Conservation (phyloP, 2,113 vertebrate species). For the Calcarius ornatus region DNA sequence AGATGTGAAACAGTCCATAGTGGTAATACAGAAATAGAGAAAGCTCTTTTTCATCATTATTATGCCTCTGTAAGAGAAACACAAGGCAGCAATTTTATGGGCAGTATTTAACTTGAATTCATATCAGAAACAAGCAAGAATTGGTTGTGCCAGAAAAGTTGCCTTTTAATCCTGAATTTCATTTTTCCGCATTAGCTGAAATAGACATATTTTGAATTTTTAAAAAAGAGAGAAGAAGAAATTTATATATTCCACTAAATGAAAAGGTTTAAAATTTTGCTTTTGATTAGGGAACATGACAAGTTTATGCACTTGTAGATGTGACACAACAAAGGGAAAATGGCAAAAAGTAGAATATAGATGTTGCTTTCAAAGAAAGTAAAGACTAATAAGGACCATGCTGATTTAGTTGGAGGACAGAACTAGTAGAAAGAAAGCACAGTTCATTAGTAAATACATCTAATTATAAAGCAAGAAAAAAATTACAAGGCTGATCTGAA, state of each 20-base stretch:
- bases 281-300: background rate
- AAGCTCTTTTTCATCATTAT: background rate
- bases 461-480: background rate
- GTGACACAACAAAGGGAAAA: constrained; percentile 18
- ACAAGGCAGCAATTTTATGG: background rate
- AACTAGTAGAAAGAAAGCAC: background rate
- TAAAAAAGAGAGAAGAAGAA: background rate
- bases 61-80: background rate
- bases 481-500: background rate
- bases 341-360: background rate
- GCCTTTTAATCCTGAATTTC: background rate
- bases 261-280: background rate
- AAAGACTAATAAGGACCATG: background rate
- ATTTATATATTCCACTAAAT: background rate
- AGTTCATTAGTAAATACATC: background rate
- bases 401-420: background rate
- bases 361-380: background rate
- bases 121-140: background rate
- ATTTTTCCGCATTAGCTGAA: background rate
- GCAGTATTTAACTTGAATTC: background rate
- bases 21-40: background rate
- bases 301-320: background rate
- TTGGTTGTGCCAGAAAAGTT: background rate
- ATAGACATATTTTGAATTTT: background rate
- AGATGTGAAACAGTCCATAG: background rate